These are phyloP conservation scores for Drosophila aff. DNA, from an alignment of 1,140 invertebrate genomes.

Conservation along the genomic window DNA sequence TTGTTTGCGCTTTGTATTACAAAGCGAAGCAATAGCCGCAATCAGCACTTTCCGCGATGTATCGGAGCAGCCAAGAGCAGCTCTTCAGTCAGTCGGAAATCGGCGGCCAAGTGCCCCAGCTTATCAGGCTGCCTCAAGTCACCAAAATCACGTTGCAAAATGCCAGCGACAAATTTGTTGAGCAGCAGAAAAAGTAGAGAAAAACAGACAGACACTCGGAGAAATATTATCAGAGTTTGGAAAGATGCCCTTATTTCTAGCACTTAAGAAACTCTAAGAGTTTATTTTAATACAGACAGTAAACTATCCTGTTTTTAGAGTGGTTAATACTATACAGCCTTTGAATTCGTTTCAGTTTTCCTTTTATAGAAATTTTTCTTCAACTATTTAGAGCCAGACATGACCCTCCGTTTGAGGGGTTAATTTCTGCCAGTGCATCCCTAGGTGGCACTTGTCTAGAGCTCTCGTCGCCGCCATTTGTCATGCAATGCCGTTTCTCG, in stretches of 20 bases:
- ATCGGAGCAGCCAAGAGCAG: constrained; percentile 23
- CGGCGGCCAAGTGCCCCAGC: constrained; percentile 26
- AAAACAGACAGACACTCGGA: constrained; percentile 5
- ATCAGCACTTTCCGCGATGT: constrained; percentile 59
- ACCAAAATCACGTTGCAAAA: constrained; percentile 67
- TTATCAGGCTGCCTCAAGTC: constrained; percentile 50
- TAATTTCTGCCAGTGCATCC: constrained; percentile 25
- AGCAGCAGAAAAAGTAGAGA: constrained; percentile 2
- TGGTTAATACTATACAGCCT: not conserved
- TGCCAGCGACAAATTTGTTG: constrained; percentile 54
- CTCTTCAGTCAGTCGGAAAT: constrained; percentile 28
- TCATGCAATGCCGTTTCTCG: constrained; percentile 64
- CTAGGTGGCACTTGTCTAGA: constrained; percentile 63
- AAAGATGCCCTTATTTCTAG: not conserved
- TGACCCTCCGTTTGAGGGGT: too few relatives aligned
- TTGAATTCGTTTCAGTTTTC: too few relatives aligned
- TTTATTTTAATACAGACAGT: not conserved
- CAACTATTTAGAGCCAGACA: not conserved
- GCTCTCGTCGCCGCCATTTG: constrained; percentile 57
- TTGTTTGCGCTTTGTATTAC: constrained; percentile 63
- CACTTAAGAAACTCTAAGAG: not conserved
- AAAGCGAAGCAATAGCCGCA: constrained; percentile 28
- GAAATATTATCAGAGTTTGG: not conserved
- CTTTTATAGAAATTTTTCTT: not conserved
- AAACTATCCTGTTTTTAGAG: not conserved